phyloP scores from a whole-genome alignment of 2,797 vertebrate genomes.

The Xyrichtys novacula region DNA sequence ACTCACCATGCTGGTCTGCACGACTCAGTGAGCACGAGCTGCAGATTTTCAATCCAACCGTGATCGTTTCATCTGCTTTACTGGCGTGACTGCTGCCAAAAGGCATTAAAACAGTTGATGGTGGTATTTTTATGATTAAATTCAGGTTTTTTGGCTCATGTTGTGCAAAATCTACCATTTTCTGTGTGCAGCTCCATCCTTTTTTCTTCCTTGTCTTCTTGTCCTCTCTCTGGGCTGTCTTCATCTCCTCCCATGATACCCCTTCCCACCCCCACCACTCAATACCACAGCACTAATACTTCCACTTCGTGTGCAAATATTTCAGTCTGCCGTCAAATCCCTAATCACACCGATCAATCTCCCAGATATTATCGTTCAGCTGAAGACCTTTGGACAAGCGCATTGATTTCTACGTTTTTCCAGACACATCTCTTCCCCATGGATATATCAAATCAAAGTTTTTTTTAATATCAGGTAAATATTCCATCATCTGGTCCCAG shows the following conservation, averaged over 20 bases:
- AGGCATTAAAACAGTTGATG: background rate
- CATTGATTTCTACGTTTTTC: conserved; percentile 63
- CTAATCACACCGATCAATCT: conserved; percentile 75
- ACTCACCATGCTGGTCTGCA: background rate
- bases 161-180: background rate
- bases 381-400: conserved; percentile 45
- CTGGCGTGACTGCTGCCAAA: conserved; percentile 6
- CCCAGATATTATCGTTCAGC: conserved; percentile 68
- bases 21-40: conserved; percentile 13
- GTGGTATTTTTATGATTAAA: too few species aligned
- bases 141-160: background rate
- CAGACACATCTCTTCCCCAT: conserved; percentile 38
- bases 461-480: conserved; percentile 69
- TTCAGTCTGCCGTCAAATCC: conserved; percentile 76
- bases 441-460: conserved; percentile 55
- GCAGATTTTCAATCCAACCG: conserved; percentile 1
- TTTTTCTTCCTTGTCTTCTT: conserved; percentile 9
- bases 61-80: conserved; percentile 39
- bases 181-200: background rate
- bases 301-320: conserved; percentile 81
- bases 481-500: conserved; percentile 50
- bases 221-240: conserved; percentile 16
- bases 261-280: conserved; percentile 43
- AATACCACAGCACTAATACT: conserved; percentile 71
- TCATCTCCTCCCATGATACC: conserved; percentile 26